Conservation (phyloP, 2,113 vertebrate species). For the Hymenochirus boettgeri region DNA sequence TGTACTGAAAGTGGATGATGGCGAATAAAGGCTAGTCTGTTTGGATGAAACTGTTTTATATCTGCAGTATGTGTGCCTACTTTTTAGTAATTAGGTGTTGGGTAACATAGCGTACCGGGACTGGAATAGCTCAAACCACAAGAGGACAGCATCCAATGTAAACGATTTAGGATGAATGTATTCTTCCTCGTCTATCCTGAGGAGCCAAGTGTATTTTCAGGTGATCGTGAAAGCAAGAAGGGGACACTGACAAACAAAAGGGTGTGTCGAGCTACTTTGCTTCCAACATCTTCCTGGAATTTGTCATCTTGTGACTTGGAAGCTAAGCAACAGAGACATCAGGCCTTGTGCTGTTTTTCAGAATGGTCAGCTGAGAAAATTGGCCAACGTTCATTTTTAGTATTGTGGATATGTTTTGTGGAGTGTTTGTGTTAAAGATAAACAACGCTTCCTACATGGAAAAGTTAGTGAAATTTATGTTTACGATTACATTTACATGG, state of each 20-base stretch:
- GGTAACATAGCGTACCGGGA: constrained; percentile 49
- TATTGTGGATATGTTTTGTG: too few species aligned
- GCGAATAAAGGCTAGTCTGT: constrained; percentile 39
- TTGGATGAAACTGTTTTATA: constrained; percentile 47
- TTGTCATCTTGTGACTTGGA: not conserved
- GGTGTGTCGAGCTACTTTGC: not conserved
- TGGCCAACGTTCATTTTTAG: not conserved
- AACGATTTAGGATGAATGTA: constrained; percentile 38
- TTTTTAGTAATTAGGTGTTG: constrained; percentile 49
- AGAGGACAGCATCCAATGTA: constrained; percentile 42
- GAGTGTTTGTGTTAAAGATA: too few species aligned
- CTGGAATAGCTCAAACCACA: constrained; percentile 46
- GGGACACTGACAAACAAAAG: not conserved
- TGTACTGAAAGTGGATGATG: constrained; percentile 29
- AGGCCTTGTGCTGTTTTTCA: not conserved
- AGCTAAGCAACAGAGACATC: not conserved
- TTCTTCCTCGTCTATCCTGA: constrained; percentile 41
- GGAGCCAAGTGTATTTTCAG: constrained; percentile 4
- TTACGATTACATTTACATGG: too few species aligned
- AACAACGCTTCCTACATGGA: too few species aligned
- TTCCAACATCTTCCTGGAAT: not conserved
- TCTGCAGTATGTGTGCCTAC: constrained; percentile 45
- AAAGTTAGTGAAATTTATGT: too few species aligned
- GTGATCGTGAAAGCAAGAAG: constrained; percentile 8
- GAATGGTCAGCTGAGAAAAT: too few species aligned